Evolutionary conservation across 2,888 invertebrate genomes (phyloP), one percentile per base, ranked within the genome.

Genomic region (Prionchulus punctatus): DNA sequence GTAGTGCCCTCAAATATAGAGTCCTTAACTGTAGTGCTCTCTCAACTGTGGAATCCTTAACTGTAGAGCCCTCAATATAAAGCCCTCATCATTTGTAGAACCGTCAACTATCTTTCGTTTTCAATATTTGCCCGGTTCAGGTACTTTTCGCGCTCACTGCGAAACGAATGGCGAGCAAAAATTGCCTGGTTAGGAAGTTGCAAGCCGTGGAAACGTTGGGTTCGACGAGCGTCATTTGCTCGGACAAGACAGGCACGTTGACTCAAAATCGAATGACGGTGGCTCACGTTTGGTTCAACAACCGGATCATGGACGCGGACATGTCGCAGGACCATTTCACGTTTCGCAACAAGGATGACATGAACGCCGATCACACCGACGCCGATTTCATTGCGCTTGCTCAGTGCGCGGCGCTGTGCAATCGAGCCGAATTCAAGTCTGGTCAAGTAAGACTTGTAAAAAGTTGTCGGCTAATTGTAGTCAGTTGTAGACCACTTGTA

Each of bases 171-270:
- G 94, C 94, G 63, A 67, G 65, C 63, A 94, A 94, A 80, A 94
- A 94, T 76, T 94, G 94, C 73, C 79, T 98, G 71, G 96, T 98
- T 2, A 98, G 98, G 82, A 96, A 98, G 77, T 79, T 98, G 76
- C 94, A 98, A 79, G 96, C 96, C 68, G 96, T 98, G 30, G 96
- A 98, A 78, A 98, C 96, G 49, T 80, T 98, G 56, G 96, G 98
- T 57, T 96, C 94, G 49, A 98, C 96, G 15, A 94, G 92, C 60
- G 96, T 94, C 64, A 98, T 98, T 76, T 98, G 98, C 79, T 96
- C 96, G n/a, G 96, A 96, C 76, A 96, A 96, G 78, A 96, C 96
- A 63, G 96, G 96, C 63, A 98, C 94, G 15, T 79, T 94, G 59
- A 74, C 73, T n/a, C 76, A 77, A 67, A 77, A 77, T 68, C 66